These are phyloP conservation scores for Cavia porcellus DNA, from an alignment of 2,113 vertebrate species.

Conservation along the genomic window DNA sequence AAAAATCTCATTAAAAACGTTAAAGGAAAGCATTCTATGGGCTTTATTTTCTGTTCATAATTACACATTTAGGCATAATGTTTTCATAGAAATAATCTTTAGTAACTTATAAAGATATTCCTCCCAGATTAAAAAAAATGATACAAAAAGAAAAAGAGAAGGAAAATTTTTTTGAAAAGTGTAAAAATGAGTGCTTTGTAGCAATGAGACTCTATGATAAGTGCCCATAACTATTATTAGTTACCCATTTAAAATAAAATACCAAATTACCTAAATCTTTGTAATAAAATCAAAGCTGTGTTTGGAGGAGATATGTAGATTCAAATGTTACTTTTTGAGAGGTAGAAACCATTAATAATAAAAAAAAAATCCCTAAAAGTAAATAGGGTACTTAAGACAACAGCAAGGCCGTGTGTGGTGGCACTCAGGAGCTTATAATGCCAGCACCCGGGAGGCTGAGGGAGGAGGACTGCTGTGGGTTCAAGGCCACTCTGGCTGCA, in stretches of 20 bases:
- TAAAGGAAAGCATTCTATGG: slow-evolving; percentile 31
- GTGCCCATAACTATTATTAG: not conserved
- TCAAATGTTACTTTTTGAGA: slow-evolving; percentile 33
- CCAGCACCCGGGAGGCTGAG: not conserved
- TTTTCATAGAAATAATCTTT: not conserved
- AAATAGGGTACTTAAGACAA: slow-evolving; percentile 47
- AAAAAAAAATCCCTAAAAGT: not conserved
- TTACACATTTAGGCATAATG: not conserved
- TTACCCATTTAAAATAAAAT: not conserved
- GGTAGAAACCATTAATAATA: not conserved
- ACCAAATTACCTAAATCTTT: slow-evolving; percentile 36
- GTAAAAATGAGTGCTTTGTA: not conserved
- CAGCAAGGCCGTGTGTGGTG: not conserved
- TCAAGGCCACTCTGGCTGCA: not conserved
- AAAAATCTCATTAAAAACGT: slow-evolving; percentile 51
- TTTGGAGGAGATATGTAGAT: slow-evolving; percentile 50
- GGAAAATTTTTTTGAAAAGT: not conserved
- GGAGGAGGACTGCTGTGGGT: not conserved
- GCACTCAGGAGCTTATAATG: not conserved
- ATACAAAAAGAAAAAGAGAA: not conserved
- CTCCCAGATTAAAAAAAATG: slow-evolving; percentile 21
- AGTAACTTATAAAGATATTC: not conserved
- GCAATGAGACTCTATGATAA: not conserved
- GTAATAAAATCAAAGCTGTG: slow-evolving; percentile 33
- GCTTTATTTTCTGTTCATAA: not conserved